These are phyloP conservation scores for Baccha elongata DNA, from an alignment of 2,888 invertebrate genomes.

Conservation along the genomic window DNA sequence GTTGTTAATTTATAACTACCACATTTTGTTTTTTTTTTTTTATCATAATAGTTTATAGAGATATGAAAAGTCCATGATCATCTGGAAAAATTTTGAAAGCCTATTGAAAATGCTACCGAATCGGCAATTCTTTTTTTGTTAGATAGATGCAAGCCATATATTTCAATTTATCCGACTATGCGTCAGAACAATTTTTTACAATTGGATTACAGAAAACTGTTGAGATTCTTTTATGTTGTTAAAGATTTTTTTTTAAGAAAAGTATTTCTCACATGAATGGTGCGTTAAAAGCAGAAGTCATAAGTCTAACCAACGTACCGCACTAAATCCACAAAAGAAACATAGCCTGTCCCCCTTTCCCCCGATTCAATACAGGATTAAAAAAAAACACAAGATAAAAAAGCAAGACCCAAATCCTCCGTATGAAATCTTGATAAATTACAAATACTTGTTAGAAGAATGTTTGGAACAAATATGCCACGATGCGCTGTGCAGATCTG, in stretches of 20 bases:
- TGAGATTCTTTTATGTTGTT: background rate
- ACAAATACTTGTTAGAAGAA: too few species aligned
- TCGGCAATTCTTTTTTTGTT: slow-evolving; percentile 53
- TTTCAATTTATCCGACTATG: slow-evolving; percentile 63
- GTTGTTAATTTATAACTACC: slow-evolving; percentile 37
- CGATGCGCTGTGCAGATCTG: slow-evolving; percentile 18
- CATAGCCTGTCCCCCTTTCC: slow-evolving; percentile 19
- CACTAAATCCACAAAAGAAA: slow-evolving; percentile 61
- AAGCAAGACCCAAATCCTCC: too few species aligned
- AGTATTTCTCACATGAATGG: slow-evolving; percentile 5
- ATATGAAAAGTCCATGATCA: slow-evolving; percentile 18
- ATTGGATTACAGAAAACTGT: slow-evolving; percentile 47
- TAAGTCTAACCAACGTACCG: slow-evolving; percentile 35
- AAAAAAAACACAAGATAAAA: slow-evolving; percentile 17
- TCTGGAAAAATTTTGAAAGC: slow-evolving; percentile 57
- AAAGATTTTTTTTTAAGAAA: background rate
- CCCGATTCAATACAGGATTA: background rate
- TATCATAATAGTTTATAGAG: slow-evolving; percentile 46
- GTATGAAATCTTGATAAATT: too few species aligned
- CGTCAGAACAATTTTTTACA: slow-evolving; percentile 33
- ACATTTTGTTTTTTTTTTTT: slow-evolving; percentile 34
- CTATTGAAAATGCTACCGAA: slow-evolving; percentile 53
- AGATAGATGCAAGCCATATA: slow-evolving; percentile 44
- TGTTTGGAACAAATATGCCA: slow-evolving; percentile 65
- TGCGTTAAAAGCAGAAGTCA: slow-evolving; percentile 8